Evolutionary conservation across 2,113 vertebrate species (phyloP).

Genomic region (Xiphophorus hellerii): DNA sequence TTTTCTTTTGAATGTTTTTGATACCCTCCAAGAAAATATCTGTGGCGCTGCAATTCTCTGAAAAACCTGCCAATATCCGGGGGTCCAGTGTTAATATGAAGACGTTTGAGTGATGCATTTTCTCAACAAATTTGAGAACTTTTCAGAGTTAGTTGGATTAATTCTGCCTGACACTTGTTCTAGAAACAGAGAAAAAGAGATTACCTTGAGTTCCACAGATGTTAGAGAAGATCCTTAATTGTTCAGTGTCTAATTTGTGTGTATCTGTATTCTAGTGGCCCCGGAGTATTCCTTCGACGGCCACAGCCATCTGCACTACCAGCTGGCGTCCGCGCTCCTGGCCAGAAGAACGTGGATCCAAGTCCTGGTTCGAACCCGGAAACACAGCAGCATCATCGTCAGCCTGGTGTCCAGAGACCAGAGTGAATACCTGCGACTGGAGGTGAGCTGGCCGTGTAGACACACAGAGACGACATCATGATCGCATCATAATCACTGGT

Average conservation of each 20-base stretch:
- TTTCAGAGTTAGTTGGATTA: slow-evolving; percentile 36
- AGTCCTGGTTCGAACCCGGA: slow-evolving; percentile 85
- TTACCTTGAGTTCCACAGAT: neutral
- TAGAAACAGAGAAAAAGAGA: neutral
- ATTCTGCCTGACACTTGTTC: slow-evolving; percentile 31
- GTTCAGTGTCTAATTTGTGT: neutral
- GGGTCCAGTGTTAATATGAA: neutral
- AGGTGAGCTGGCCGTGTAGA: slow-evolving; percentile 75
- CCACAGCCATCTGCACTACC: slow-evolving; percentile 82
- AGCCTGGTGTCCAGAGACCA: slow-evolving; percentile 81
- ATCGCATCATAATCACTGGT: no score
- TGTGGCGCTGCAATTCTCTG: no score
- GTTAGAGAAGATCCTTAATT: no score
- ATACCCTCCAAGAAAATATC: no score
- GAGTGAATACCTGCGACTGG: slow-evolving; percentile 85
- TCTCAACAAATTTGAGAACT: slow-evolving; percentile 33
- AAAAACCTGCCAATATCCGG: no score
- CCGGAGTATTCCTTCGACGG: slow-evolving; percentile 84
- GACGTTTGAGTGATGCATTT: neutral
- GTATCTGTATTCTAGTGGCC: slow-evolving; percentile 70
- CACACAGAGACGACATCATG: neutral
- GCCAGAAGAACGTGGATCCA: slow-evolving; percentile 81
- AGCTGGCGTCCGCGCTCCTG: slow-evolving; percentile 72
- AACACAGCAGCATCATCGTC: slow-evolving; percentile 80
- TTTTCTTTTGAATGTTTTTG: no score